Evolutionary conservation across 23 tunicate genomes (phyloP).

Genomic region (Trididemnum miniatum): DNA sequence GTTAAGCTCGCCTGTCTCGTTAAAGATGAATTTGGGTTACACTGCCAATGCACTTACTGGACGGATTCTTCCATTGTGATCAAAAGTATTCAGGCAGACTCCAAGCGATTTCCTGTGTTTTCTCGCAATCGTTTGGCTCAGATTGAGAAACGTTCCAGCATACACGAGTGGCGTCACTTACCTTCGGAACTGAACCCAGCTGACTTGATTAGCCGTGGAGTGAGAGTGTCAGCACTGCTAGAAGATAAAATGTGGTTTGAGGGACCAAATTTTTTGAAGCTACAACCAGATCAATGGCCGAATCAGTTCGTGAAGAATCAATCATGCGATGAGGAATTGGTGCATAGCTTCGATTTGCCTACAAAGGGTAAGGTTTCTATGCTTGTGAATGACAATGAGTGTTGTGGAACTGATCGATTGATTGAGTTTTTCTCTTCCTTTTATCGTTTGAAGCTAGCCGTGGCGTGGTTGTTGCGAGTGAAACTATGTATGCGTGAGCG

Average conservation of each 20-base stretch:
- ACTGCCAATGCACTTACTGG: conserved; percentile 13
- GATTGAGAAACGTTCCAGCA: background rate
- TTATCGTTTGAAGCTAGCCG: conserved; percentile 3
- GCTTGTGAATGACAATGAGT: background rate
- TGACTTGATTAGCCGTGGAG: conserved; percentile 7
- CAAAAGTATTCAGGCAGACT: background rate
- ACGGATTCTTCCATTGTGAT: conserved; percentile 23
- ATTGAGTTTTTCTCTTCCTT: background rate
- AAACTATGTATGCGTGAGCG: background rate
- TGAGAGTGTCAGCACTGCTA: background rate
- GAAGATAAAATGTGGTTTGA: background rate
- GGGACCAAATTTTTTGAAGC: conserved; percentile 13
- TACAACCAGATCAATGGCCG: background rate
- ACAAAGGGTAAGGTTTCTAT: background rate
- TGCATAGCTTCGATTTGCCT: background rate
- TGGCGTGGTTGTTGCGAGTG: background rate
- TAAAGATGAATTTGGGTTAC: background rate
- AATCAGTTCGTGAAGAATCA: background rate
- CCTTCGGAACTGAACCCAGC: conserved; percentile 10
- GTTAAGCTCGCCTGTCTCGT: background rate
- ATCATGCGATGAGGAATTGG: background rate
- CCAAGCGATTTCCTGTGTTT: conserved; percentile 15
- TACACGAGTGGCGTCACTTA: conserved; percentile 30
- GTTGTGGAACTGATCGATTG: background rate
- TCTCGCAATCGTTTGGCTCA: conserved; percentile 10